Base-by-base conservation (phyloP, 2,888 invertebrate genomes). In the Melipona bicolor region DNA sequence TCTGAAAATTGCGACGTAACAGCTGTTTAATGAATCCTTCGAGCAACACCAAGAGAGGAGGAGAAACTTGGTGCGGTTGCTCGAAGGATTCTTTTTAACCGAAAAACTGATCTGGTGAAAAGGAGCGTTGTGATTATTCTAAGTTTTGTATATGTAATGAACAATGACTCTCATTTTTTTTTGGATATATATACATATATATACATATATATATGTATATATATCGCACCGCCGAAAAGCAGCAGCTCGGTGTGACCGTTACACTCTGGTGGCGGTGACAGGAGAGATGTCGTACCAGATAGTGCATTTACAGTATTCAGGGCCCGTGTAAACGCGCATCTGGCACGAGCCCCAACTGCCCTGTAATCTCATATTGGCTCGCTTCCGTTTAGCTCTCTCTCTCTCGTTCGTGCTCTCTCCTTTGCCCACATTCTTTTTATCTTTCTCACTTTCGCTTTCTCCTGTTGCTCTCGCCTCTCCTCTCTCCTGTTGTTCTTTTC, bases 241-340 rank as follows among this genome's bases (percentile, higher is more conserved):
- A 74, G 83, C 84, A 85, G 74, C 79, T 85, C 72, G 77, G 54
- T 78, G 54, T 78, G 85, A 84, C 79, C 72, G 77, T 85, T 77
- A 85, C 43, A 43, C 76, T 82, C 78, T 87, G 90, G 74, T 84
- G 90, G 78, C 87, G 90, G 81, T 90, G 94, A 93, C 94, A 94
- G 94, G 92, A 93, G 94, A 97, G 96, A 97, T 98, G 98, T 98
- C 98, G 98, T 99, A 99, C 99, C 98, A 98, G 98, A 99, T 98
- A 98, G 98, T 99, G 99, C 99, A 99, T 99, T 99, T 99, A 99
- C 99, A 99, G 97, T 96, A 96, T 96, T 95, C 93, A 93, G 93
- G 94, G 95, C 95, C 95, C 95, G 95, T 98, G 98, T 98, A 98
- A 98, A 98, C 98, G 98, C 99, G 98, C 98, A 97, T 97, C 98